Evolutionary conservation across 2,797 vertebrate species (phyloP), one percentile per base, ranked within the genome.

Genomic region (Miichthys miiuy): DNA sequence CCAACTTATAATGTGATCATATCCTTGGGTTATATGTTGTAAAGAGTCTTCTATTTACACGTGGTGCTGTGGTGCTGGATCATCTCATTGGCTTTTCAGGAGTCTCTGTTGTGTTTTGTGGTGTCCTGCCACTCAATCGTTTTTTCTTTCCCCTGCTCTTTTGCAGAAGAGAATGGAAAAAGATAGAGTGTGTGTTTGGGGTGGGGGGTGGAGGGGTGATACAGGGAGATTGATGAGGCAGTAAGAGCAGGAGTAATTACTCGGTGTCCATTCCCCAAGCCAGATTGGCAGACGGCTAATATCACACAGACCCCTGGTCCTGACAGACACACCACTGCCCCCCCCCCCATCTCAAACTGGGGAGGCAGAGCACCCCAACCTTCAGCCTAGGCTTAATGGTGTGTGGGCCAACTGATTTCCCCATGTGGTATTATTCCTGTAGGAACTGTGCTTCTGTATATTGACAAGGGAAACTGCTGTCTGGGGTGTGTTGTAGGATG

Each of bases 191-290:
- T 81, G 82, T 82, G 34, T 38, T 38, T 75, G 79, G 79, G 13
- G 69, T 30, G 38, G 55, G 44, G n/a, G 34, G 23, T 64, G 84
- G 81, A 75, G 27, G 73, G 87, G 91, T 74, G 93, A 95, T 95
- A 95, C 94, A 94, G 92, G 93, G 95, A 95, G 96, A 96, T 96
- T 96, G 95, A 96, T 96, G 95, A 96, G 95, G 94, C 94, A 94
- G 95, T 93, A 94, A 95, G 95, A 94, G 94, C 94, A 95, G 93
- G 93, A 95, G 95, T 96, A 96, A 96, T 96, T 95, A 96, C 95
- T 95, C 90, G 89, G 92, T 96, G 95, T 95, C 96, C 95, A 94
- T 95, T 95, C 94, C 92, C 94, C 91, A 92, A 92, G 92, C 95
- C 93, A 95, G 95, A 96, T 95, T 95, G 95, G 95, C 95, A 95